Base-by-base conservation (phyloP, 1,140 invertebrate genomes). In the Camponotus vicinus region DNA sequence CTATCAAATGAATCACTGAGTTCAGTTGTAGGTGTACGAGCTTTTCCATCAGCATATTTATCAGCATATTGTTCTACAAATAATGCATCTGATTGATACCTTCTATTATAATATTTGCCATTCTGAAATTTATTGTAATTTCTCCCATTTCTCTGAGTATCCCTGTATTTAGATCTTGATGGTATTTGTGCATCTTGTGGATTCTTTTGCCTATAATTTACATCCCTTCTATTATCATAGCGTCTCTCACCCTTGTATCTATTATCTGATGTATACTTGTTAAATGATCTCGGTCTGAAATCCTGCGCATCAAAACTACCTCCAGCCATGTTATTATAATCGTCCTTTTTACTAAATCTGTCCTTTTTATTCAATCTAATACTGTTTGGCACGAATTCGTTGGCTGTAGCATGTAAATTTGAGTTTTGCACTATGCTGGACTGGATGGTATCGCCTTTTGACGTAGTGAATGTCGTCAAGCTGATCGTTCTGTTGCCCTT, bases 391-490 rank as follows among this genome's bases (percentile, higher is more conserved):
- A 71, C 73, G 73, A 94, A 94, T 86, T 94, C 93, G 49, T 73
- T 90, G 11, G 93, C 93, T 15, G 85, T 92, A 1, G 88, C 89
- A 34, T 94, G 92, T 37, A 94, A 88, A 84, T 92, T 93, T 40
- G 93, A 93, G 8, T 92, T 75, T 32, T 90, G 71, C 6, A 61
- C 80, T 52, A 90, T 34, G 8, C 66, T 55, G 1, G 32, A 83
- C 1, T 18, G 15, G 2, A 82, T 0, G n/a, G 21, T 70, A 13
- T 85, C 9, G 45, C 18, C 57, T 70, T 66, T 32, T 5, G 69
- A n/a, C 0, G 15, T 55, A 37, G 71, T 67, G 21, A 76, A 21
- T 59, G 88, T 82, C 27, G 27, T 27, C 27, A 27, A 27, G 27
- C 21, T 21, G 18, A 40, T n/a, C 11, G 4, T 13, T 2, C 21